A percentile compares a stretch with the other conserved stretches of the same genome.
Conservation (phyloP, 2,113 vertebrate species). For the Excalfactoria chinensis region DNA sequence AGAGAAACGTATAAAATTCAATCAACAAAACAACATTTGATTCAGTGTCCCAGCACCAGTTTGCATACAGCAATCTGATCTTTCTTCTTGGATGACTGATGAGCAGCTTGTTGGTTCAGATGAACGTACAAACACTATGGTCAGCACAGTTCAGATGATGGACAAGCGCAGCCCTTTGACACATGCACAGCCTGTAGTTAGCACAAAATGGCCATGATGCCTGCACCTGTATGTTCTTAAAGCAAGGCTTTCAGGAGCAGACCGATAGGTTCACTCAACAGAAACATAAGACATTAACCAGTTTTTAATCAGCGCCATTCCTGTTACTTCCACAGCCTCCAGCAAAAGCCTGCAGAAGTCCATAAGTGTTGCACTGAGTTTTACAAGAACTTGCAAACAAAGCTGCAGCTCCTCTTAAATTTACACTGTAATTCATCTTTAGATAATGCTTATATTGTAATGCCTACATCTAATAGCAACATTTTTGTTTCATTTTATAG, state of each 20-base stretch:
- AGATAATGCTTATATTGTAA: not conserved
- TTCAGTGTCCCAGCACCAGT: not conserved
- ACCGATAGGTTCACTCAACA: not conserved
- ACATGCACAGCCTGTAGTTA: not conserved
- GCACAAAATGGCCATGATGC: not conserved
- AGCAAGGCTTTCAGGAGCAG: not conserved
- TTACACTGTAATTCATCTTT: not conserved
- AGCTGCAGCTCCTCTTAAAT: not conserved
- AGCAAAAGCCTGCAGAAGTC: accelerated
- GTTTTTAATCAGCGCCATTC: not conserved
- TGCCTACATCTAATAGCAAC: not conserved
- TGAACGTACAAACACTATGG: accelerated
- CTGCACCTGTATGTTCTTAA: not conserved
- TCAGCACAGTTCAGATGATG: not conserved
- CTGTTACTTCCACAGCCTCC: not conserved
- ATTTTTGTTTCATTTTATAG: not conserved
- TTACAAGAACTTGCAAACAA: not conserved
- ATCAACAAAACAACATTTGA: not conserved
- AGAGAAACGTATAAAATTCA: not conserved
- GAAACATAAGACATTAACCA: not conserved
- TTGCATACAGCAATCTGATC: not conserved
- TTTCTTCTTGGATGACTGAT: not conserved
- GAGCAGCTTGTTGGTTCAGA: not conserved
- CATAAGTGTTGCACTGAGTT: not conserved
- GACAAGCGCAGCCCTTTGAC: not conserved